Percentiles rank a stretch among this genome's conserved stretches.
Evolutionary conservation across 2,888 invertebrate genomes (phyloP).

Genomic region (Cataglyphis livida): DNA sequence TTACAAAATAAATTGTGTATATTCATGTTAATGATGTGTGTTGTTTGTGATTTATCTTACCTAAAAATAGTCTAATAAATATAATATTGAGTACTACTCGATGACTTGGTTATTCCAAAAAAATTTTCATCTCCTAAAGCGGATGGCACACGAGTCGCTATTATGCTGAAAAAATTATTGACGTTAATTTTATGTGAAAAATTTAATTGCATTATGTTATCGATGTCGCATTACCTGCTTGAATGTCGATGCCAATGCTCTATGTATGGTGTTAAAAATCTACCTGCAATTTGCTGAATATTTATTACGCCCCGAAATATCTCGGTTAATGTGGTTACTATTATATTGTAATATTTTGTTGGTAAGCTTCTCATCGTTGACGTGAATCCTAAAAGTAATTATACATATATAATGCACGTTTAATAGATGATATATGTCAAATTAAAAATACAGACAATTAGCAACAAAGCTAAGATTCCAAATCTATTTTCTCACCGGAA

Average conservation of each 20-base stretch:
- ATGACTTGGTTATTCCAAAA: not conserved
- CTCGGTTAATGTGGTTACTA: slow-evolving; percentile 67
- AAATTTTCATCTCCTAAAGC: not conserved
- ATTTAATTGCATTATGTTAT: not conserved
- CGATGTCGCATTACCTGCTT: not conserved
- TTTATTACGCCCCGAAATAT: slow-evolving; percentile 61
- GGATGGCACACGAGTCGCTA: not conserved
- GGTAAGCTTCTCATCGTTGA: slow-evolving; percentile 64
- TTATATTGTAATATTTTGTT: slow-evolving; percentile 65
- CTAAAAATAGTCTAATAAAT: slow-evolving; percentile 10
- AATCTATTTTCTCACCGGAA: slow-evolving; percentile 51
- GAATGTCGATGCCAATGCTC: slow-evolving; percentile 59
- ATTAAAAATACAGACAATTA: slow-evolving; percentile 16
- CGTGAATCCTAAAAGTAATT: slow-evolving; percentile 56
- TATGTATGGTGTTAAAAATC: slow-evolving; percentile 59
- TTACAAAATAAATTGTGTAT: not conserved
- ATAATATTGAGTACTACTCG: not conserved
- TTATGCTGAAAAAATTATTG: slow-evolving; percentile 5
- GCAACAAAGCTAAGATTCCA: not conserved
- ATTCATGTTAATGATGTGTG: not conserved
- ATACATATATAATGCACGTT: not conserved
- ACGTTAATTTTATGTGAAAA: not conserved
- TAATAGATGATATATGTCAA: not conserved
- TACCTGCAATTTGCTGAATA: slow-evolving; percentile 60
- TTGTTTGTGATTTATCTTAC: not conserved